phyloP scores from a whole-genome alignment of 2,888 invertebrate genomes.

The Tiliacea aurago region DNA sequence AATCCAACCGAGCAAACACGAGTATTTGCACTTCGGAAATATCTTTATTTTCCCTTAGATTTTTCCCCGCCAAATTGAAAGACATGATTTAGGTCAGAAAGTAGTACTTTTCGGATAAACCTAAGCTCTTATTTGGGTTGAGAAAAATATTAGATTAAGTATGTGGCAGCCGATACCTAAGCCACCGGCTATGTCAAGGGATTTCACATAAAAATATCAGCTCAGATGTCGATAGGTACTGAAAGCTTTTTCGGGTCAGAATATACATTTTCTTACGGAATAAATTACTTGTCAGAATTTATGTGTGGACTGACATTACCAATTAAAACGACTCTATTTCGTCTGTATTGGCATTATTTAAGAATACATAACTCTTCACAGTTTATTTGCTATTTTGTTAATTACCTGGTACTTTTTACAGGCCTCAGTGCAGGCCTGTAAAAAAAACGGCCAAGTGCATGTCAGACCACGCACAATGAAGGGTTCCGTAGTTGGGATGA shows the following conservation, averaged over 20 bases:
- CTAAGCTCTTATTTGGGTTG: slow-evolving; percentile 28
- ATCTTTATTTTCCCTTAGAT: slow-evolving; percentile 6
- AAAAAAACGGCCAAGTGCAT: no score
- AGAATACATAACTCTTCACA: neutral
- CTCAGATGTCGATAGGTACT: slow-evolving; percentile 12
- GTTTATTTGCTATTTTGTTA: neutral
- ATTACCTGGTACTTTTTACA: neutral
- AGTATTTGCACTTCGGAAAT: slow-evolving; percentile 33
- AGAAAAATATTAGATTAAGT: slow-evolving; percentile 47
- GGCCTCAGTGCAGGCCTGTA: no score
- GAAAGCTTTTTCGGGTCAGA: slow-evolving; percentile 2
- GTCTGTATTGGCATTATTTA: neutral
- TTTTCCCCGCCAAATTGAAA: slow-evolving; percentile 34
- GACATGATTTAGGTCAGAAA: slow-evolving; percentile 26
- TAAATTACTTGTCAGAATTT: slow-evolving; percentile 24
- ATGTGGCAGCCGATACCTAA: slow-evolving; percentile 35
- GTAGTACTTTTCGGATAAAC: slow-evolving; percentile 17
- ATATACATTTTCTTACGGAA: slow-evolving; percentile 22
- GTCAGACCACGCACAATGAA: no score
- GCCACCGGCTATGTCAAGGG: slow-evolving; percentile 37
- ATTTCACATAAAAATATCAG: slow-evolving; percentile 38
- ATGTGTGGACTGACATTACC: neutral
- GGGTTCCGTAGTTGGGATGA: no score
- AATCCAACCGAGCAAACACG: slow-evolving; percentile 26
- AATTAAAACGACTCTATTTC: neutral